Conservation (phyloP, 2,113 vertebrate genomes). For the Brachyhypopomus gauderio region DNA sequence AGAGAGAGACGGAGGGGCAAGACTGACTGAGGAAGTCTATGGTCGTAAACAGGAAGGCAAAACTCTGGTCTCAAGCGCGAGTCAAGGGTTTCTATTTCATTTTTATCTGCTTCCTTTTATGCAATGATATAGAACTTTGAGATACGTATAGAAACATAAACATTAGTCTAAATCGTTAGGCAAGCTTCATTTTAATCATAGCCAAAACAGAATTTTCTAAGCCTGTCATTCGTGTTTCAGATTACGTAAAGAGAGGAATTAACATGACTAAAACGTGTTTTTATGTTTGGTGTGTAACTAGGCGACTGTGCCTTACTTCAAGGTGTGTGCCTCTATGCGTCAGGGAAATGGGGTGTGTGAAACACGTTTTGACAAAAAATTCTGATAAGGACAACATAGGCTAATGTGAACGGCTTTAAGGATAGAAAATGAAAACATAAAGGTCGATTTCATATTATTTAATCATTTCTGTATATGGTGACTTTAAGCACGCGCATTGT, state of each 20-base stretch:
- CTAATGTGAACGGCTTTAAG: background rate
- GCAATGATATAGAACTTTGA: constrained; percentile 63
- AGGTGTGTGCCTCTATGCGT: constrained; percentile 63
- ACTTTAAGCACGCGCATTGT: background rate
- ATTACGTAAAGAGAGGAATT: constrained; percentile 50
- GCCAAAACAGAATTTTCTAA: background rate
- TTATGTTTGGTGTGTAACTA: constrained; percentile 68
- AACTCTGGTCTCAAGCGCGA: constrained; percentile 72
- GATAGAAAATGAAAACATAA: background rate
- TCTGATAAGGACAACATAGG: background rate
- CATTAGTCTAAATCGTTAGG: constrained; percentile 30
- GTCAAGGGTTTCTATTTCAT: constrained; percentile 73
- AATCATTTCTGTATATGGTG: background rate
- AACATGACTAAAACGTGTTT: constrained; percentile 40
- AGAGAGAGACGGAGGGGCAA: background rate
- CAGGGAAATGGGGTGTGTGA: constrained; percentile 43
- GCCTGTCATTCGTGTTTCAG: constrained; percentile 9
- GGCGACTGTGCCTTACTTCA: constrained; percentile 48
- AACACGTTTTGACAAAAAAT: constrained; percentile 67
- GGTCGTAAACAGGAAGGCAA: constrained; percentile 90
- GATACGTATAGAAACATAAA: background rate
- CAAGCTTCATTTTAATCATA: background rate
- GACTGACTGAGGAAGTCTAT: constrained; percentile 76
- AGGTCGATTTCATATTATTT: background rate
- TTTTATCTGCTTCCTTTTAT: constrained; percentile 81